phyloP scores from a whole-genome alignment of 2,888 invertebrate species.

The Nomada ruficornis region DNA sequence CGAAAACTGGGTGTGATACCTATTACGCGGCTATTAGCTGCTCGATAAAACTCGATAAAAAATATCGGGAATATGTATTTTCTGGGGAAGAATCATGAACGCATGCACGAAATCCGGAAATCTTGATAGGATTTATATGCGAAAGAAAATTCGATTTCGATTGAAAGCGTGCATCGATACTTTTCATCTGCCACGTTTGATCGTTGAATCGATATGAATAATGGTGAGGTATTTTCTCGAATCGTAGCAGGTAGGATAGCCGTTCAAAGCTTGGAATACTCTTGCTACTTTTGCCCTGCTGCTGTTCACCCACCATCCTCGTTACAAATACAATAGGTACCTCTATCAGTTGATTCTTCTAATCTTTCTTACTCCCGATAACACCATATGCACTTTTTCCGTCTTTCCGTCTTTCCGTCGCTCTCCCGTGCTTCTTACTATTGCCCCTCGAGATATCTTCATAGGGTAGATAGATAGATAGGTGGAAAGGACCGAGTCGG shows the following conservation, averaged over 20 bases:
- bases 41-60: constrained; percentile 55
- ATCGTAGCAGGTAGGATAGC: too few relatives aligned
- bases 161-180: neutral
- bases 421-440: neutral
- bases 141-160: neutral
- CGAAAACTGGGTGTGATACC: constrained; percentile 69
- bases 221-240: too few relatives aligned
- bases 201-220: too few relatives aligned
- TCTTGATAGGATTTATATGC: neutral
- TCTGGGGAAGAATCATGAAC: neutral
- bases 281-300: neutral
- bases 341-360: neutral
- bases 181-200: too few relatives aligned
- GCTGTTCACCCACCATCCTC: neutral
- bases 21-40: constrained; percentile 71
- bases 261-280: too few relatives aligned
- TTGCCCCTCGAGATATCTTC: neutral
- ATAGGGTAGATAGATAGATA: neutral
- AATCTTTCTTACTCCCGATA: neutral
- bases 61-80: constrained; percentile 28
- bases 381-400: neutral
- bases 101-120: neutral
- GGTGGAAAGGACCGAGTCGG: neutral
- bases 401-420: neutral
- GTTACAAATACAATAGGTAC: too few relatives aligned